Conservation (phyloP, 2,113 vertebrate species). For the Pseudopodoces humilis region DNA sequence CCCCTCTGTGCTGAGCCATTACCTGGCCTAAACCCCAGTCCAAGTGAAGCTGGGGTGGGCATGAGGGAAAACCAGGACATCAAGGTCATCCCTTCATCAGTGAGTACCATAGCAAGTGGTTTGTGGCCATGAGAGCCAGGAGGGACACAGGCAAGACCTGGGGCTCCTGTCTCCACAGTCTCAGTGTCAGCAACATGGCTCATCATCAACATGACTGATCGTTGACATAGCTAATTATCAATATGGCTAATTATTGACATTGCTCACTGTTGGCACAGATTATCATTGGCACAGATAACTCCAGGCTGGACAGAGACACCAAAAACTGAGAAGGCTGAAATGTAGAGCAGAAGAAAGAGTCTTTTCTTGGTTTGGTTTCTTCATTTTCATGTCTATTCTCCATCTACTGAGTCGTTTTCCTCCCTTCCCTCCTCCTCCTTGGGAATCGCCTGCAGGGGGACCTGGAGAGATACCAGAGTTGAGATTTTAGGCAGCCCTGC, state of each 20-base stretch:
- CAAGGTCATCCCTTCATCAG: not conserved
- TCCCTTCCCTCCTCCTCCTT: not conserved
- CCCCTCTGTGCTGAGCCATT: not conserved
- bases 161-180: not conserved
- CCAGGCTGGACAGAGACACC: not conserved
- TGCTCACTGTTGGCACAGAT: not conserved
- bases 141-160: not conserved
- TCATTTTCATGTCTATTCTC: not conserved
- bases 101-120: not conserved
- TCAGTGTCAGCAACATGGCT: not conserved
- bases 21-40: not conserved
- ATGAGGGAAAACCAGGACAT: not conserved
- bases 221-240: fast-evolving
- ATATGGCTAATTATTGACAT: fast-evolving
- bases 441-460: fast-evolving
- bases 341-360: not conserved
- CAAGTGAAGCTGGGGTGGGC: fast-evolving
- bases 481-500: not conserved
- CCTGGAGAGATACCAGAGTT: not conserved
- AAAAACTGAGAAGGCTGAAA: not conserved
- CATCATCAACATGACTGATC: not conserved
- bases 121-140: not conserved
- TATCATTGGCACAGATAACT: not conserved
- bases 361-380: not conserved
- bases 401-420: fast-evolving